These are phyloP conservation scores for Typhlomys cinereus DNA, from an alignment of 2,113 vertebrate genomes.

Conservation along the genomic window DNA sequence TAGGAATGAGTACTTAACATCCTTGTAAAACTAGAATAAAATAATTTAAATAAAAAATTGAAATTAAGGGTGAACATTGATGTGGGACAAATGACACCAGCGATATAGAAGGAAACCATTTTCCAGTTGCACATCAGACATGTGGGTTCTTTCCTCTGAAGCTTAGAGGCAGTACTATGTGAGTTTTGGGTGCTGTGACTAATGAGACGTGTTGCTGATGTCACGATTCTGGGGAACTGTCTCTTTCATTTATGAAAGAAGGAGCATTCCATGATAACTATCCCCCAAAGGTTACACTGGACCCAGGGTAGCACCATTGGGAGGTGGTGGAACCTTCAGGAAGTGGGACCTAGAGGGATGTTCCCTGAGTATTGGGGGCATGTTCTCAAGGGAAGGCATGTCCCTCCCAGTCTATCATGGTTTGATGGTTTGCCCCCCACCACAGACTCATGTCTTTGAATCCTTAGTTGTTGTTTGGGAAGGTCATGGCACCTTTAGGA, in stretches of 20 bases:
- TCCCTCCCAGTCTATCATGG: too few relatives aligned
- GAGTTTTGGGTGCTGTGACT: neutral
- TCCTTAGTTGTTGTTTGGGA: too few relatives aligned
- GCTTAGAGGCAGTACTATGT: neutral
- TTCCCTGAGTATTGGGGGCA: too few relatives aligned
- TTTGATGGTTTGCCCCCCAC: too few relatives aligned
- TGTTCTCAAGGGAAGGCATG: neutral
- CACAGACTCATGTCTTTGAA: too few relatives aligned
- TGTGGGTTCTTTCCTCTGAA: neutral
- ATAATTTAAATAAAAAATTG: too few relatives aligned
- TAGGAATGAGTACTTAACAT: too few relatives aligned
- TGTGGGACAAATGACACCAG: neutral
- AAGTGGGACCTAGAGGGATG: neutral
- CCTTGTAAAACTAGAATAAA: too few relatives aligned
- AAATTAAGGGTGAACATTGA: neutral
- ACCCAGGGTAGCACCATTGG: neutral
- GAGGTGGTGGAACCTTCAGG: neutral
- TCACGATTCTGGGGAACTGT: neutral
- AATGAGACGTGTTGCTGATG: neutral
- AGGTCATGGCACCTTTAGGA: too few relatives aligned
- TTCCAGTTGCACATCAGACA: neutral
- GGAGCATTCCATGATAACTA: neutral
- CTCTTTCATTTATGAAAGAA: neutral
- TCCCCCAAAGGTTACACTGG: too few relatives aligned
- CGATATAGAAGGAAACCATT: neutral